Conservation (phyloP, 2,888 invertebrate species). For the Ophion slaviceki region DNA sequence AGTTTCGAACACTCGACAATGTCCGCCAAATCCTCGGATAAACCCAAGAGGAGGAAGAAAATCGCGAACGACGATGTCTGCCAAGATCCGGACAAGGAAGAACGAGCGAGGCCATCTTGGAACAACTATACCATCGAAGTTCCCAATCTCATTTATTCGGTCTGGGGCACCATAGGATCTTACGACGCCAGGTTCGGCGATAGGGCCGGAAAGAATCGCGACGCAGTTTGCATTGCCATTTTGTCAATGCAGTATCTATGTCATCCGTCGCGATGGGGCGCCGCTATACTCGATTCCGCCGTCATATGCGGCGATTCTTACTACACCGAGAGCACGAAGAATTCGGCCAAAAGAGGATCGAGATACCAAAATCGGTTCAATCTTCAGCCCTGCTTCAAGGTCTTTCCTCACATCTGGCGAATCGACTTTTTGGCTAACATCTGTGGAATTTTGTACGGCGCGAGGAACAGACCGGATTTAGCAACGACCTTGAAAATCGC, state of each 20-base stretch:
- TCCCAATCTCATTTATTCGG: constrained; percentile 77
- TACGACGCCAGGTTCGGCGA: constrained; percentile 77
- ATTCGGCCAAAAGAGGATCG: constrained; percentile 56
- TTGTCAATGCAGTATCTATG: constrained; percentile 77
- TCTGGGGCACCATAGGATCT: constrained; percentile 80
- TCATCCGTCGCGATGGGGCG: constrained; percentile 78
- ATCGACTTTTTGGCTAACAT: constrained; percentile 73
- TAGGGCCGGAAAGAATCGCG: constrained; percentile 77
- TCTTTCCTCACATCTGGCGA: constrained; percentile 78
- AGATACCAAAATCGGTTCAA: constrained; percentile 74
- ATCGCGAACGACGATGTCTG: constrained; percentile 7
- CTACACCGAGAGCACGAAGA: constrained; percentile 76
- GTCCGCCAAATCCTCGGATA: constrained; percentile 40
- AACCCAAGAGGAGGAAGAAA: constrained; percentile 12
- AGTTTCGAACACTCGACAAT: constrained; percentile 71
- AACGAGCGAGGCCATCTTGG: constrained; percentile 72
- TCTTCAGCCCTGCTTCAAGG: constrained; percentile 73
- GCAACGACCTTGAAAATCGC: constrained; percentile 68
- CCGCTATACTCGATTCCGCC: constrained; percentile 79
- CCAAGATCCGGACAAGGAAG: constrained; percentile 18
- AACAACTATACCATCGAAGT: constrained; percentile 79
- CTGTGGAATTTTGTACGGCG: constrained; percentile 77
- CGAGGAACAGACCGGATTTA: constrained; percentile 67
- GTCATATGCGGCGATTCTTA: constrained; percentile 79
- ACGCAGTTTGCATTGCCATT: constrained; percentile 77